These are phyloP conservation scores for Catonia carolina DNA, from an alignment of 2,888 invertebrate species.

Conservation along the genomic window DNA sequence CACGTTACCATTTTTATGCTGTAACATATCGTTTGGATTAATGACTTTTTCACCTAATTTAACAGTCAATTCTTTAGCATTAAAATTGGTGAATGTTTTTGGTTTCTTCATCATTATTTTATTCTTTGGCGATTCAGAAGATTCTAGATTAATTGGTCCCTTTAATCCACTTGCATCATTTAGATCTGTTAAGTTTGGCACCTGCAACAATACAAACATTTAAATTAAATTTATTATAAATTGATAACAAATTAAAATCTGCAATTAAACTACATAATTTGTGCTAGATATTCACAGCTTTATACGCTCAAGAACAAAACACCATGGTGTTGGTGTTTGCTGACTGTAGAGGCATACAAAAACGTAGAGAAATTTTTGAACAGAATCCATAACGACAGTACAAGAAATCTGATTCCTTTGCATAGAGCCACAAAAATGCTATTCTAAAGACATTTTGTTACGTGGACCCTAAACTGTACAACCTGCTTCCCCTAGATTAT, in stretches of 20 bases:
- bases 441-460: no score
- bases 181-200: slow-evolving; percentile 9
- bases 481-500: no score
- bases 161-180: slow-evolving; percentile 11
- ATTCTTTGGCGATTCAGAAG: slow-evolving; percentile 11
- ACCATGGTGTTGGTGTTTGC: no score
- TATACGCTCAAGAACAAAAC: no score
- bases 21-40: slow-evolving; percentile 20
- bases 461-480: no score
- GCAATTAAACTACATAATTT: not conserved
- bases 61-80: slow-evolving; percentile 19
- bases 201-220: slow-evolving; percentile 2
- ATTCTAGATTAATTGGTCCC: slow-evolving; percentile 15
- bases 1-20: slow-evolving; percentile 21
- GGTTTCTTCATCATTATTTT: slow-evolving; percentile 22
- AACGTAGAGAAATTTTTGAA: no score
- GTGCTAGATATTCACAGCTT: no score
- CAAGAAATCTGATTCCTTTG: no score
- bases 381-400: no score
- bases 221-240: not conserved
- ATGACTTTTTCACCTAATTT: slow-evolving; percentile 23
- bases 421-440: no score
- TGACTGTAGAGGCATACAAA: no score
- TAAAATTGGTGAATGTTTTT: slow-evolving; percentile 20
- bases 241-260: not conserved